These are phyloP conservation scores for Phytoseiulus persimilis DNA, from an alignment of 2,888 invertebrate genomes.

Conservation along the genomic window DNA sequence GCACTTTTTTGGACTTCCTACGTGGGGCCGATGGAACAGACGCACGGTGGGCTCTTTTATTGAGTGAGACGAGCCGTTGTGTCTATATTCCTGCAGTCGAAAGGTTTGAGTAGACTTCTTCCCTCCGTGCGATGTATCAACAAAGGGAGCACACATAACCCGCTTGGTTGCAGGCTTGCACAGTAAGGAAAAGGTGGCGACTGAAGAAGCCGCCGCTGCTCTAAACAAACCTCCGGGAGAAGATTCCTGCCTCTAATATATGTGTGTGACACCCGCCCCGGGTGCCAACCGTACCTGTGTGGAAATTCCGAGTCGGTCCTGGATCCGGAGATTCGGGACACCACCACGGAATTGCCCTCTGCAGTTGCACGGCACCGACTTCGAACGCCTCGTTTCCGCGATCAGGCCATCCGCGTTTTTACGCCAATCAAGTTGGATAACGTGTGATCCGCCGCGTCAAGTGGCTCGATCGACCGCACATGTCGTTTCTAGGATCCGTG, in stretches of 20 bases:
- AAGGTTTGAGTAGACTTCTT: not conserved
- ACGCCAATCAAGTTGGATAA: too few relatives aligned
- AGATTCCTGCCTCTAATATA: not conserved
- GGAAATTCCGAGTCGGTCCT: not conserved
- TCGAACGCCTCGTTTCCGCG: too few relatives aligned
- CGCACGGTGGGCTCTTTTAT: not conserved
- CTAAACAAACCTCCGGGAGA: not conserved
- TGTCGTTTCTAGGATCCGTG: too few relatives aligned
- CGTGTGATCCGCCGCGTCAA: too few relatives aligned
- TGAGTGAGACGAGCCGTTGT: not conserved
- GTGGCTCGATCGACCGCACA: too few relatives aligned
- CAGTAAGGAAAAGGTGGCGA: not conserved
- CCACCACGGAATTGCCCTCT: too few relatives aligned
- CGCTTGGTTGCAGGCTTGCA: not conserved
- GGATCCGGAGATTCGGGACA: too few relatives aligned
- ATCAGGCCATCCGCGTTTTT: too few relatives aligned
- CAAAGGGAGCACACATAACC: not conserved
- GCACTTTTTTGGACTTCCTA: not conserved
- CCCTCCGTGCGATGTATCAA: not conserved
- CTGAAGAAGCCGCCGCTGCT: not conserved
- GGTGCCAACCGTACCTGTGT: not conserved
- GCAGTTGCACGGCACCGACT: too few relatives aligned
- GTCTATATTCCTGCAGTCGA: not conserved
- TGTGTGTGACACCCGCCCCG: not conserved
- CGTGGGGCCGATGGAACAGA: not conserved